These are phyloP conservation scores for Gymnothorax reevesii DNA, from an alignment of 2,797 vertebrate species.

Conservation along the genomic window DNA sequence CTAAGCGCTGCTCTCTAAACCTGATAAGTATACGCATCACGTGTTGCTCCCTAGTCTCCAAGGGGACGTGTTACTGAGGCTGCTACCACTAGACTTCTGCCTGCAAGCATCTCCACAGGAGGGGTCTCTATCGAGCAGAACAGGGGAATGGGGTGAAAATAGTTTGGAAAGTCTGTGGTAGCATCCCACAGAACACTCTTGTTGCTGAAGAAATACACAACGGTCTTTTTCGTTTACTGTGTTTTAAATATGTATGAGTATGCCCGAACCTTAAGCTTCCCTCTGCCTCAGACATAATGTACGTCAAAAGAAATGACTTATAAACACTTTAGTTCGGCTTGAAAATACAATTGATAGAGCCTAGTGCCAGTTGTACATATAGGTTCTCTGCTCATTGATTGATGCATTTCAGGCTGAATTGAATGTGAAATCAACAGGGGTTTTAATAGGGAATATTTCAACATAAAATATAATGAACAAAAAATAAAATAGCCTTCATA, in stretches of 20 bases:
- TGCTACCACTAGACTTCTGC: conserved; percentile 60
- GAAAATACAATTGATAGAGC: neutral
- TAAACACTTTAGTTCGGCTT: neutral
- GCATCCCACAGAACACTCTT: conserved; percentile 24
- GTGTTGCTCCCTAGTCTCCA: conserved; percentile 87
- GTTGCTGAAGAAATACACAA: conserved; percentile 8
- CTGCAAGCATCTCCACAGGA: conserved; percentile 74
- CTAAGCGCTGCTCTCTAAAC: conserved; percentile 67
- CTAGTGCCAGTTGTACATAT: neutral
- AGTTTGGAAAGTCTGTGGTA: conserved; percentile 11
- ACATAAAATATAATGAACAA: neutral
- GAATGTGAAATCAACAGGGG: neutral
- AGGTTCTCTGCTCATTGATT: neutral
- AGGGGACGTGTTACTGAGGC: conserved; percentile 83
- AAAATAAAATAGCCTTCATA: too few relatives aligned
- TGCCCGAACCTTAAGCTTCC: conserved; percentile 28
- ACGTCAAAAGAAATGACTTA: neutral
- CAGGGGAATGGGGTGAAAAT: neutral
- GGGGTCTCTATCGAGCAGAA: conserved; percentile 48
- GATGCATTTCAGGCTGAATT: neutral
- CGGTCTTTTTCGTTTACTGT: neutral
- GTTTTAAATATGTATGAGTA: conserved; percentile 9
- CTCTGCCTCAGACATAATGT: conserved; percentile 3
- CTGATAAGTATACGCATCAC: conserved; percentile 90
- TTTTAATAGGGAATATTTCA: neutral